These are phyloP conservation scores for Euwallacea fornicatus DNA, from an alignment of 1,140 invertebrate genomes.

Conservation along the genomic window DNA sequence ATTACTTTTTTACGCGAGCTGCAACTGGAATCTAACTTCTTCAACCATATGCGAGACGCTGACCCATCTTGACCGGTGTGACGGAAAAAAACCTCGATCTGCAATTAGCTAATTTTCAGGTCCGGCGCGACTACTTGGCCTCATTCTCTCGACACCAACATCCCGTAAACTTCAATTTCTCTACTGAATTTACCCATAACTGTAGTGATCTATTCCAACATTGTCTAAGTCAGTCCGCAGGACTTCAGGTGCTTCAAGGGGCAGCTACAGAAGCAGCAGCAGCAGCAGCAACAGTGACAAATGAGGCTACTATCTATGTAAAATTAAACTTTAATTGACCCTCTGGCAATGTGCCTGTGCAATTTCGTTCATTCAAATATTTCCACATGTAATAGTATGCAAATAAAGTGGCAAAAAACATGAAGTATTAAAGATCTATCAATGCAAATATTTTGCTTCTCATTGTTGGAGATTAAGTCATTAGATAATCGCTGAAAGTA, in stretches of 20 bases:
- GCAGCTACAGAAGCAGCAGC: slow-evolving; percentile 49
- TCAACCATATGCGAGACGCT: slow-evolving; percentile 68
- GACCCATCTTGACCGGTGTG: slow-evolving; percentile 65
- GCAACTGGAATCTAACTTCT: slow-evolving; percentile 73
- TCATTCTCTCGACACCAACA: slow-evolving; percentile 57
- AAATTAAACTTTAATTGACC: too few relatives aligned
- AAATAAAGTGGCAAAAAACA: too few relatives aligned
- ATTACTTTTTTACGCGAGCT: slow-evolving; percentile 18
- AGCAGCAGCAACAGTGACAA: slow-evolving; percentile 34
- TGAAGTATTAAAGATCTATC: neutral
- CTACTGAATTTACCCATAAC: slow-evolving; percentile 62
- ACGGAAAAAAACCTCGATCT: slow-evolving; percentile 67
- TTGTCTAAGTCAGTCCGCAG: slow-evolving; percentile 49
- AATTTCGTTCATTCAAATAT: too few relatives aligned
- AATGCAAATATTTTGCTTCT: too few relatives aligned
- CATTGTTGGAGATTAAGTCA: neutral
- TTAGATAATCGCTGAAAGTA: neutral
- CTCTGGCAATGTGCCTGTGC: too few relatives aligned
- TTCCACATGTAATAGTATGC: too few relatives aligned
- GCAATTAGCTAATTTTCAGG: slow-evolving; percentile 60
- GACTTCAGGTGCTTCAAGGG: slow-evolving; percentile 34
- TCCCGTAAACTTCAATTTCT: slow-evolving; percentile 55
- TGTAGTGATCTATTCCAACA: slow-evolving; percentile 54
- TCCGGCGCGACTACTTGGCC: slow-evolving; percentile 60
- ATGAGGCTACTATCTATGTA: slow-evolving; percentile 12